A percentile compares a stretch with the other conserved stretches of the same genome.
These are phyloP conservation scores for Sminthurinus aureus DNA, from an alignment of 2,888 invertebrate species.

Conservation along the genomic window DNA sequence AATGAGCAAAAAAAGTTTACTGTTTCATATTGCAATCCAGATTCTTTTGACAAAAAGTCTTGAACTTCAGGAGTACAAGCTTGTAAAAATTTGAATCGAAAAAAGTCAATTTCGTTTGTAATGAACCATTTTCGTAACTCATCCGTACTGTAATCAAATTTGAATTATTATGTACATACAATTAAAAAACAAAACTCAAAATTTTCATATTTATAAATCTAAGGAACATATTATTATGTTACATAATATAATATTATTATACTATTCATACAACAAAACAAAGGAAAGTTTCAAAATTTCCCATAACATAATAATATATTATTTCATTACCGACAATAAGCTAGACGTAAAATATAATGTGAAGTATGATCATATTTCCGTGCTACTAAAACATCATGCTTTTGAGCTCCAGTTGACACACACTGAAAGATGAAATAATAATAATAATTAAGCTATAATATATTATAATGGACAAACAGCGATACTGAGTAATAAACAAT, in stretches of 20 bases:
- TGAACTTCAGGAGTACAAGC: background rate
- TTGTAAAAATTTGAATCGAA: conserved; percentile 72
- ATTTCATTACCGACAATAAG: conserved; percentile 75
- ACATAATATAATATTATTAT: too few species aligned
- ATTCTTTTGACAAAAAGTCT: background rate
- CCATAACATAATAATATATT: conserved; percentile 56
- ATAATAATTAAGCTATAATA: too few species aligned
- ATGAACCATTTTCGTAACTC: conserved; percentile 90
- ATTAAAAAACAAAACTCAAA: conserved; percentile 39
- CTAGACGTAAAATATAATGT: conserved; percentile 90
- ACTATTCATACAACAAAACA: background rate
- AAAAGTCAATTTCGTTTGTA: conserved; percentile 86
- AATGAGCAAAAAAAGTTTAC: background rate
- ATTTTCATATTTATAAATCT: too few species aligned
- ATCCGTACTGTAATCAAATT: conserved; percentile 66
- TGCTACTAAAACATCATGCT: background rate
- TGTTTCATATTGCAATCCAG: background rate
- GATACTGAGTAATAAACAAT: too few species aligned
- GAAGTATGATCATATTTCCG: conserved; percentile 78
- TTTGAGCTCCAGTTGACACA: background rate
- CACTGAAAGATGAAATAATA: background rate
- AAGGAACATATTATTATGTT: background rate
- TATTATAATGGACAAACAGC: too few species aligned
- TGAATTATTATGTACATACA: too few species aligned
- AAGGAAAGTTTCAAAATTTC: too few species aligned